These are phyloP conservation scores for Caenorhabditis virilis DNA, from an alignment of 2,888 invertebrate species.

Conservation along the genomic window DNA sequence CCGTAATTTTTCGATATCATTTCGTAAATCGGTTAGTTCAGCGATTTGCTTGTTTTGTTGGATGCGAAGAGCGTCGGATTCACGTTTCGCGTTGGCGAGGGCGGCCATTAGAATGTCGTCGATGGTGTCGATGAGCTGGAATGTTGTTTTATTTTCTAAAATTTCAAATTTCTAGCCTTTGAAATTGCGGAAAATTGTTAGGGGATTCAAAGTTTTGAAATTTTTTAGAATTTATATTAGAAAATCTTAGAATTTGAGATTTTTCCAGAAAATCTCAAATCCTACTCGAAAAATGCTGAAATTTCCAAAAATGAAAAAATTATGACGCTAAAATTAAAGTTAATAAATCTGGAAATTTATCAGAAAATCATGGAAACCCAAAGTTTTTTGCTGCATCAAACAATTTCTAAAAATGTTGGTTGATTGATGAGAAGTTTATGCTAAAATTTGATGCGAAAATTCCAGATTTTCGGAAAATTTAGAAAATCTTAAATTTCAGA, in stretches of 20 bases:
- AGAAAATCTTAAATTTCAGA: no score
- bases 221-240: not conserved
- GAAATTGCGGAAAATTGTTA: no score
- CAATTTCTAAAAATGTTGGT: no score
- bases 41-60: slow-evolving; percentile 63
- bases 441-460: no score
- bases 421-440: no score
- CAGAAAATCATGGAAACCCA: no score
- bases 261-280: not conserved
- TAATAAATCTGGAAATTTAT: no score
- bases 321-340: no score
- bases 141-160: not conserved
- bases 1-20: slow-evolving; percentile 60
- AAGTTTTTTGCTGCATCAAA: no score
- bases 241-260: not conserved
- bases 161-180: not conserved
- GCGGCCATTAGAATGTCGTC: slow-evolving; percentile 64
- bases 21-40: slow-evolving; percentile 61
- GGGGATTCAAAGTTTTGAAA: not conserved
- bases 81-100: slow-evolving; percentile 52
- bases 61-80: slow-evolving; percentile 61
- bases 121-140: slow-evolving; percentile 58
- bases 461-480: no score
- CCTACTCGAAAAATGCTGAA: no score
- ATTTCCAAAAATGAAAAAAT: no score